phyloP scores from a whole-genome alignment of 1,140 invertebrate genomes.

The Heliothis subflexa region DNA sequence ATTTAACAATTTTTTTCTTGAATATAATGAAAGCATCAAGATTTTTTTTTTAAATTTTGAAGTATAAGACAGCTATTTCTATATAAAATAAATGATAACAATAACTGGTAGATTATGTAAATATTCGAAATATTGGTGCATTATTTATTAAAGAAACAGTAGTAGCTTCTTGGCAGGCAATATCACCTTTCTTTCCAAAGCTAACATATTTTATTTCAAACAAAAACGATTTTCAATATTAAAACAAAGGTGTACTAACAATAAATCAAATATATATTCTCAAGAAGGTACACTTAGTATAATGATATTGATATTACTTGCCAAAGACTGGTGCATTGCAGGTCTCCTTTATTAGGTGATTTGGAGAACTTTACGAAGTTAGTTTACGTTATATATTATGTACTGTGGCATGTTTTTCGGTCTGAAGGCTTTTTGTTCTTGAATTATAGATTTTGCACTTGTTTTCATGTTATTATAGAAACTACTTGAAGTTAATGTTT shows the following conservation, averaged over 20 bases:
- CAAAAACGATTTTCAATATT: background rate
- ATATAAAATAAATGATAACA: no score
- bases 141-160: no score
- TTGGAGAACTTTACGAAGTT: background rate
- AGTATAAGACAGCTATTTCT: no score
- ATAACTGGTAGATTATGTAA: no score
- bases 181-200: background rate
- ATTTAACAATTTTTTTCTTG: no score
- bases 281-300: conserved; percentile 8
- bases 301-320: conserved; percentile 11
- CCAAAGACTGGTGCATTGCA: conserved; percentile 23
- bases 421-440: background rate
- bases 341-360: conserved; percentile 4
- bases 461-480: background rate
- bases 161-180: conserved; percentile 2
- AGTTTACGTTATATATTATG: background rate
- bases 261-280: conserved; percentile 3
- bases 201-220: conserved; percentile 1
- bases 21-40: no score
- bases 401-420: conserved; percentile 6
- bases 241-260: conserved; percentile 17
- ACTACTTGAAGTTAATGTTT: background rate
- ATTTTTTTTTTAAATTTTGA: no score
- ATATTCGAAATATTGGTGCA: background rate
- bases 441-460: conserved; percentile 9